Base-by-base conservation (phyloP, 2,113 vertebrate species). In the Triplophysa siluroides region DNA sequence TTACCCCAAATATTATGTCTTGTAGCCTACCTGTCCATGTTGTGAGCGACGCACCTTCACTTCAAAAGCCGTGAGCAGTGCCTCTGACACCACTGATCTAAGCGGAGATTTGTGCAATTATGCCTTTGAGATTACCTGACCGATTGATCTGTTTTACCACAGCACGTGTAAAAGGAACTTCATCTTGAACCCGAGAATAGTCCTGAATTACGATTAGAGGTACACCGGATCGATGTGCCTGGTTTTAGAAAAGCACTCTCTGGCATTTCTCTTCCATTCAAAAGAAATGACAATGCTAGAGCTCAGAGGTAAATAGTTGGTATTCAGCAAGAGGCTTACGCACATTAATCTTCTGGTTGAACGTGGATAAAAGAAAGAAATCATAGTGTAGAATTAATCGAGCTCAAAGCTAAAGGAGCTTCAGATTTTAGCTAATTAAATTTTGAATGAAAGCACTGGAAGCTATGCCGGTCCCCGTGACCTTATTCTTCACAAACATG, bases 211-310 rank as follows among this genome's bases (percentile, higher is more conserved):
- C 62, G 13, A 50, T 73, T 73, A 23, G 71, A 8, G 70, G n/a
- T 24, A 24, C 13, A 43, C 21, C 19, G 9, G 23, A 13, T 26
- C 21, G 12, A n/a, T 58, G 26, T 63, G 41, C 14, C 50, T 43
- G 41, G 41, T 47, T 60, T 73, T 60, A 56, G 69, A 56, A 71
- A 58, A 58, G 19, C 29, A 60, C 33, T 45, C 38, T 26, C 21
- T 47, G 58, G n/a, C 58, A 12, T 75, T 63, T 63, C 38, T 75
- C 41, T 75, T 45, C 72, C 43, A 16, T 26, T 75, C 16, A 75
- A 63, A 75, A 63, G 72, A 63, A 75, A 63, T 75, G 14, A 75
- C 26, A 45, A 26, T 47, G 41, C 73, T 47, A 19, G 41, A 26
- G 21, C 60, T 75, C 13, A 12, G 41, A 62, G 41, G 73, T 63